phyloP scores from a whole-genome alignment of 2,888 invertebrate species.

The Xestia c-nigrum region DNA sequence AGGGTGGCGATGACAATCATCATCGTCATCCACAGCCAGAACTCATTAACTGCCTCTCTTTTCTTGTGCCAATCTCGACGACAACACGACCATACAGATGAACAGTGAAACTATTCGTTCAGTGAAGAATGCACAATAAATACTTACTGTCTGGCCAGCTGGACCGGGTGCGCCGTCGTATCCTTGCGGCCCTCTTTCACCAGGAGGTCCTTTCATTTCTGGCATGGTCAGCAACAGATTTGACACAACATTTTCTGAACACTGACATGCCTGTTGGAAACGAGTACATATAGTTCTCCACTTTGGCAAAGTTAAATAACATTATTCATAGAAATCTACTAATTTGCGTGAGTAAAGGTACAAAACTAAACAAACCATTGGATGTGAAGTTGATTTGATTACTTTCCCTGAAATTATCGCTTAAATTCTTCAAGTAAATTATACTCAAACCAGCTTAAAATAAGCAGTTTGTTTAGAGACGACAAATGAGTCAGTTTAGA shows the following conservation, averaged over 20 bases:
- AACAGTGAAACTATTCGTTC: too few species aligned
- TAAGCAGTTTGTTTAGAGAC: neutral
- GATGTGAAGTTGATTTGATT: neutral
- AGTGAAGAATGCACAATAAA: neutral
- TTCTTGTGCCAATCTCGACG: neutral
- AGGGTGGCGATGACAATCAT: neutral
- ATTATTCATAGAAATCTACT: neutral
- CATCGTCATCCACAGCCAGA: too few species aligned
- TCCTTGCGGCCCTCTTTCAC: slow-evolving; percentile 87
- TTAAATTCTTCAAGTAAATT: neutral
- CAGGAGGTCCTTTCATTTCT: slow-evolving; percentile 89
- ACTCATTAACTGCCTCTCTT: too few species aligned
- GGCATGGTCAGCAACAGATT: slow-evolving; percentile 77
- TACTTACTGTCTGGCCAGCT: slow-evolving; percentile 65
- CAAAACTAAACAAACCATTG: neutral
- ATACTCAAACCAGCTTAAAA: neutral
- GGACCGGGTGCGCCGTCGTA: slow-evolving; percentile 72
- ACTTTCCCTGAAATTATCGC: neutral
- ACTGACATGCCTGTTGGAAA: slow-evolving; percentile 77
- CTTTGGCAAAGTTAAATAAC: neutral
- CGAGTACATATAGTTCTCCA: neutral
- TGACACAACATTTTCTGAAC: slow-evolving; percentile 77
- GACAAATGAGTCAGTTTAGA: neutral
- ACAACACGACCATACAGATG: neutral
- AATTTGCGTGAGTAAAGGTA: neutral